Conservation (phyloP, 2,888 invertebrate species). For the Chalcosyrphus nemorum region DNA sequence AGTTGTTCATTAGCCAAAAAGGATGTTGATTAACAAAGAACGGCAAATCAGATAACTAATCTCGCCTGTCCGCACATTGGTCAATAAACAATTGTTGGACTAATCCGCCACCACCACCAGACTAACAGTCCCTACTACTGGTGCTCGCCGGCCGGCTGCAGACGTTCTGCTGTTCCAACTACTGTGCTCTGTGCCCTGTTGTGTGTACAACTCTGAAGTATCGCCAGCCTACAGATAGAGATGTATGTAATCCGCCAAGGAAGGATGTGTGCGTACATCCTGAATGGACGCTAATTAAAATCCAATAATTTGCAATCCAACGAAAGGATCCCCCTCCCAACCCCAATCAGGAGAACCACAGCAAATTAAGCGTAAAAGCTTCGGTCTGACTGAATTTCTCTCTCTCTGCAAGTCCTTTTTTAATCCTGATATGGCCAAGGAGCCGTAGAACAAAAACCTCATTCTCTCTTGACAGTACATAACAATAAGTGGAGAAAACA, state of each 20-base stretch:
- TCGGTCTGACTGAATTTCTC: slow-evolving; percentile 11
- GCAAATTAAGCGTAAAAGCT: slow-evolving; percentile 71
- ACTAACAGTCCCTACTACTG: slow-evolving; percentile 24
- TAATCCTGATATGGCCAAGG: slow-evolving; percentile 48
- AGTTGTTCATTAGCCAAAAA: slow-evolving; percentile 70
- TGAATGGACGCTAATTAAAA: slow-evolving; percentile 72
- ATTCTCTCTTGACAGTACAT: not conserved
- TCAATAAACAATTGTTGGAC: slow-evolving; percentile 71
- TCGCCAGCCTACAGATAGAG: slow-evolving; percentile 44
- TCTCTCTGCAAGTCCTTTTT: slow-evolving; percentile 10
- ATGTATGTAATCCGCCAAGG: slow-evolving; percentile 49
- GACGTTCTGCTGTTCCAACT: slow-evolving; percentile 57
- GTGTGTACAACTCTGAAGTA: slow-evolving; percentile 47
- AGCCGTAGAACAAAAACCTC: slow-evolving; percentile 21
- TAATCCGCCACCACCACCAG: slow-evolving; percentile 60
- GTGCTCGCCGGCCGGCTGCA: slow-evolving; percentile 35
- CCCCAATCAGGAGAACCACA: slow-evolving; percentile 56
- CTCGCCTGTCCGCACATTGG: slow-evolving; percentile 67
- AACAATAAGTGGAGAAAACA: slow-evolving; percentile 64
- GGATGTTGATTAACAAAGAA: slow-evolving; percentile 71
- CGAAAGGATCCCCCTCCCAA: no score
- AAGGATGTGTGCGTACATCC: slow-evolving; percentile 65
- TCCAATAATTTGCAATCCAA: slow-evolving; percentile 68
- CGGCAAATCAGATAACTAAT: slow-evolving; percentile 72
- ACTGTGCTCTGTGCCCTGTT: no score